Base-by-base conservation (phyloP, 2,113 vertebrate genomes). In the Apeltes quadracus region DNA sequence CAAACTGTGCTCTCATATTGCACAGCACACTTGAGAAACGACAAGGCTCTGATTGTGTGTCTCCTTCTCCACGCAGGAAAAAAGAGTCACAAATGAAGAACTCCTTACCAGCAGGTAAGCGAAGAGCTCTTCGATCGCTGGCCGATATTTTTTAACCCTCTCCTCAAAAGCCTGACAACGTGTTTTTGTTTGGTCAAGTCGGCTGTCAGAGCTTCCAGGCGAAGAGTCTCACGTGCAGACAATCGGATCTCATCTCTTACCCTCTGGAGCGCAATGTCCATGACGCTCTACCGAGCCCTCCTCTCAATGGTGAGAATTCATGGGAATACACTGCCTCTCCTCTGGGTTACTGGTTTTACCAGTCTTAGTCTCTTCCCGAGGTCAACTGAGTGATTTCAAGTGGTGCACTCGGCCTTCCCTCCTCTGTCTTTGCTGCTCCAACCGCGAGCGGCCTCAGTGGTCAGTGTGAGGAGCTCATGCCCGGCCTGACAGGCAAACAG, bases 301-400 rank as follows among this genome's bases (percentile, higher is more conserved):
- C 92, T 54, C 92, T 90, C 0, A 94, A 95, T 81, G 94, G 96
- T 96, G 87, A 92, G 27, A 12, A 56, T 64, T 59, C 18, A 53
- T 29, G 13, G 9, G 65, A 43, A 44, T 2, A 6, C 3, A 18
- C 0, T 27, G 12, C n/a, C 41, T 7, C 29, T 23, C 46, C 41
- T 38, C 25, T 9, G 14, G 23, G 5, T 55, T 75, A 43, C 50
- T 7, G 2, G 41, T 16, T 20, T 29, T 34, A 3, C 48, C 16
- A 2, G 5, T 41, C 22, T 36, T 61, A 13, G 36, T 11, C 34
- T 12, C 20, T 62, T 64, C 25, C 29, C 38, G 32, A 50, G 38
- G 68, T 57, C 46, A 70, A 70, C 29, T 69, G 51, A 51, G 23
- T 72, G 51, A 58, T 65, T 32, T 50, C 5, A 27, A 61, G 56